These are phyloP conservation scores for Chionodraco myersi DNA, from an alignment of 2,113 vertebrate species.

Conservation along the genomic window DNA sequence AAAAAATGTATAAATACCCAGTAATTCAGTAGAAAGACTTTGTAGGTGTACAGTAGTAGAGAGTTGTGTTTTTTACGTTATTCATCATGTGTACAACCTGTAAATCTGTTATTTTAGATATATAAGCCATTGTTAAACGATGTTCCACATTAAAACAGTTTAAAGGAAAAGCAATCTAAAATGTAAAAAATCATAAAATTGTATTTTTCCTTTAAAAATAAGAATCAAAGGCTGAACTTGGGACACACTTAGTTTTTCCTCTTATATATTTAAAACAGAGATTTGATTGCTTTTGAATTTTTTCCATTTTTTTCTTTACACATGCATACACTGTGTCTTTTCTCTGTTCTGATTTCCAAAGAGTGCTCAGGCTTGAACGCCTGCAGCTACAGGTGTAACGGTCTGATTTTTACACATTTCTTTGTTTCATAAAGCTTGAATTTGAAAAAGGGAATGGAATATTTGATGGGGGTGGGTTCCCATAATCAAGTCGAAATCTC, in stretches of 20 bases:
- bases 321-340: slow-evolving; percentile 5
- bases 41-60: not conserved
- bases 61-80: not conserved
- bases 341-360: slow-evolving; percentile 22
- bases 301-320: not conserved
- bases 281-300: not conserved
- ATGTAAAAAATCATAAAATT: not conserved
- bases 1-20: too few species aligned
- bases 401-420: slow-evolving; percentile 18
- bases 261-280: not conserved
- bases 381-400: slow-evolving; percentile 56
- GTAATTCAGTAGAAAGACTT: not conserved
- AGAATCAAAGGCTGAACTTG: not conserved
- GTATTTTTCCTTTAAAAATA: slow-evolving; percentile 3
- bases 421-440: slow-evolving; percentile 28
- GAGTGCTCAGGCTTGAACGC: slow-evolving; percentile 47
- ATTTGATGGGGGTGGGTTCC: slow-evolving; percentile 77
- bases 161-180: not conserved
- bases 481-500: slow-evolving; percentile 80
- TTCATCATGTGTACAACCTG: not conserved
- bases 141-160: not conserved
- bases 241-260: not conserved
- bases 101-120: too few species aligned
- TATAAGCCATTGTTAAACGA: not conserved
- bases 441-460: slow-evolving; percentile 70